Evolutionary conservation across 2,888 invertebrate species (phyloP), one percentile per base, ranked within the genome.

Genomic region (Reticulitermes lucifugus): DNA sequence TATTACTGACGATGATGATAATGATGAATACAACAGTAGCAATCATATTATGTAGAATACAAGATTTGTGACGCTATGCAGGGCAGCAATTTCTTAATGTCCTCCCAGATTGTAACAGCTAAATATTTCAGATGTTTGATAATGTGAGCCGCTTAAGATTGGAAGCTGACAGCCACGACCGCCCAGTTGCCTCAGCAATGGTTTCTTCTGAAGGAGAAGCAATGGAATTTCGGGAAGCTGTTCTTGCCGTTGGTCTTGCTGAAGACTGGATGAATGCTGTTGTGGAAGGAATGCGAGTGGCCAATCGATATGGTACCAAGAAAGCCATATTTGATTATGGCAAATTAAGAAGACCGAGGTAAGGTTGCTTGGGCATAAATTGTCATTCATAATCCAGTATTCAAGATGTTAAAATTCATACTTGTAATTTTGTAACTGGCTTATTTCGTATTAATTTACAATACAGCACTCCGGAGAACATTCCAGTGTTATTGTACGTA

Each of bases 251-350:
- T 88, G 97, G 97, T 0, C 94, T 96, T 87, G 96, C 98, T 0
- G 98, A 98, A 90, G 95, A 96, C 88, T 98, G 98, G 98, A 97
- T 98, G 98, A 96, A 96, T 87, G 92, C 94, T 59, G 95, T 98
- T 3, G 92, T 98, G 29, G 92, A 90, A 6, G 98, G 98, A 91
- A 98, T 98, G 98, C 93, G 96, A 73, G 91, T 91, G 79, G 95
- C 97, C 0, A 98, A 98, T 91, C 93, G 87, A 22, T 88, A 93
- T 89, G 94, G 97, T 84, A 96, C 96, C 0, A 98, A 98, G 90
- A 96, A 96, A 89, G 96, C 97, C 35, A 94, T 98, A 87, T 97
- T 94, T 91, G 95, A 96, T 90, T 98, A 97, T 89, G 97, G 97
- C 73, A 95, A 94, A 90, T 94, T 96, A 88, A 93, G 94, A 43